Base-by-base conservation (phyloP, 2,888 invertebrate genomes). In the Calliopum simillimum region DNA sequence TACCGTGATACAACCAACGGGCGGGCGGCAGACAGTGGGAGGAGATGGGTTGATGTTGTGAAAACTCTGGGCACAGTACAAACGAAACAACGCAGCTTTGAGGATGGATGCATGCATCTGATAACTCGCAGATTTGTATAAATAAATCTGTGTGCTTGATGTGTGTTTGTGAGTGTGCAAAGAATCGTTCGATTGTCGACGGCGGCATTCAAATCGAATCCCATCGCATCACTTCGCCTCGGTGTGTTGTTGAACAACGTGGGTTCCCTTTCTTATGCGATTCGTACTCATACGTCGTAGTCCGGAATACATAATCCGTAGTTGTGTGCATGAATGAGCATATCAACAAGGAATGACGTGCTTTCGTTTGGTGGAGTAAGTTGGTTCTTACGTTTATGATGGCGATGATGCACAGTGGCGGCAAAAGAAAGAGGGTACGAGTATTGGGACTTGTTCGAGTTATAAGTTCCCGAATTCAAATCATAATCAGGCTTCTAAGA, bases 91-190 rank as follows among this genome's bases (percentile, higher is more conserved):
- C 23, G 25, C 14, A 59, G 16, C 61, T 61, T 41, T 59, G 11
- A 21, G 43, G n/a, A 6, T 59, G n/a, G 43, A 19, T 61, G 61
- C 61, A 14, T 61, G 61, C 44, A 61, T 61, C 61, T 61, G 61
- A 61, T 61, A 61, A 8, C 33, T 16, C 14, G 25, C 33, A 21
- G 23, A 61, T 44, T 44, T 44, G 23, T 44, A 46, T 61, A 61
- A 61, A 61, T 61, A 61, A 61, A 61, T 61, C 23, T 44, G 46
- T 21, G 46, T 46, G 12, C 61, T 12, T 53, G 5, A 19, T 53
- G 53, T 33, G 33, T 33, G 33, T 33, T n/a, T n/a, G n/a, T n/a
- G n/a, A n/a, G 33, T 2, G 25, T 5, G 33, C 33, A 33, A 33
- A 33, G 33, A 33, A 33, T 33, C 33, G 33, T 33, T 2, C 33